These are phyloP conservation scores for Eupeodes latifasciatus DNA, from an alignment of 2,888 invertebrate species.

Conservation along the genomic window DNA sequence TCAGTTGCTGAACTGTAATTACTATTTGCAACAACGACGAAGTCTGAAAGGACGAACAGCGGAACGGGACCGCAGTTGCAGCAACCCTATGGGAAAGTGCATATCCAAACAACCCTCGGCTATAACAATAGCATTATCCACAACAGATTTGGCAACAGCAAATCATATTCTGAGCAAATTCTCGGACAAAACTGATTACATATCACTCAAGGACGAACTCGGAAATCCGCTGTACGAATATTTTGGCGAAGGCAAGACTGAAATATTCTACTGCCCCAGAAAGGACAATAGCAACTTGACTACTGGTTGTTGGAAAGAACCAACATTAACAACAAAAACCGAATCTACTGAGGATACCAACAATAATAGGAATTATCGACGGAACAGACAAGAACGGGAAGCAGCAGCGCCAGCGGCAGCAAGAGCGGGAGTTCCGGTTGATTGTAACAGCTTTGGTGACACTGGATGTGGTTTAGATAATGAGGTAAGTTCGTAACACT, in stretches of 20 bases:
- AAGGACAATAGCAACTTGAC: not conserved
- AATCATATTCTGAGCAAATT: constrained; percentile 79
- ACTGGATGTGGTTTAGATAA: constrained; percentile 73
- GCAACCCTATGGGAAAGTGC: constrained; percentile 84
- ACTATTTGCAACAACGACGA: constrained; percentile 32
- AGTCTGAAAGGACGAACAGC: constrained; percentile 3
- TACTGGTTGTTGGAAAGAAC: constrained; percentile 41
- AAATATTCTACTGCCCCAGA: constrained; percentile 55
- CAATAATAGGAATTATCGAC: constrained; percentile 69
- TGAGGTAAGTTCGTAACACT: constrained; percentile 77
- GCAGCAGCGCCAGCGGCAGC: no score
- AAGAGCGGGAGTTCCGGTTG: constrained; percentile 51
- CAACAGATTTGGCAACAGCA: constrained; percentile 81
- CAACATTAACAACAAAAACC: constrained; percentile 39
- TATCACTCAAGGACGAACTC: constrained; percentile 78
- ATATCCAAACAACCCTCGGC: constrained; percentile 83
- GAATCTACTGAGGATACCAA: constrained; percentile 44
- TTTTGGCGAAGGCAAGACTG: constrained; percentile 71
- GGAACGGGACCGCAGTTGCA: constrained; percentile 54
- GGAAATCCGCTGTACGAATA: constrained; percentile 79
- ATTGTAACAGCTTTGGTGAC: constrained; percentile 66
- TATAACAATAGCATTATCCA: constrained; percentile 82
- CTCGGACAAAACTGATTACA: constrained; percentile 78
- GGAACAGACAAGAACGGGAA: constrained; percentile 38
- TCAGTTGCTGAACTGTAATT: constrained; percentile 10